A percentile compares a stretch with the other conserved stretches of the same genome.
These are phyloP conservation scores for Anadara kagoshimensis DNA, from an alignment of 1,140 invertebrate genomes.

Conservation along the genomic window DNA sequence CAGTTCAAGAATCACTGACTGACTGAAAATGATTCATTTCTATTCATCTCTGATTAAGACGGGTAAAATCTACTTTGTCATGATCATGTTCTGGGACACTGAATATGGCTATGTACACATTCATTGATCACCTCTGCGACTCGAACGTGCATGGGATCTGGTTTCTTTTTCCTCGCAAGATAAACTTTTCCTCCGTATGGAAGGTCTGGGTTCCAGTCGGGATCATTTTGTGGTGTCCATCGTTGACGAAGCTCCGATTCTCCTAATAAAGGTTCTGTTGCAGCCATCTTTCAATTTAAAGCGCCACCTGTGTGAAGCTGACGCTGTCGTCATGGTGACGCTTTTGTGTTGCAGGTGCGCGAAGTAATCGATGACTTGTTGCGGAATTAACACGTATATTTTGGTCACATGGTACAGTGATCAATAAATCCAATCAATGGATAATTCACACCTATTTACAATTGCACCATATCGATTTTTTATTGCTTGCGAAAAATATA, in stretches of 20 bases:
- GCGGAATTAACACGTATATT: too few species aligned
- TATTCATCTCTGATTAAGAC: too few species aligned
- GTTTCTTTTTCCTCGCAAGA: slow-evolving; percentile 74
- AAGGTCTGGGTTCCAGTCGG: slow-evolving; percentile 71
- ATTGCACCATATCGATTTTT: too few species aligned
- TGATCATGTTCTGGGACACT: background rate
- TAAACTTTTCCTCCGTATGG: slow-evolving; percentile 76
- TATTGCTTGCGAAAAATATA: too few species aligned
- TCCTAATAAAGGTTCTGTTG: slow-evolving; percentile 25
- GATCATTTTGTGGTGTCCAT: slow-evolving; percentile 34
- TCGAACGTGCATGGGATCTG: slow-evolving; percentile 68
- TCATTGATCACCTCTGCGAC: slow-evolving; percentile 64
- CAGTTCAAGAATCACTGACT: too few species aligned
- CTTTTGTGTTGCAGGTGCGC: background rate
- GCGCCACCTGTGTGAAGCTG: slow-evolving; percentile 17
- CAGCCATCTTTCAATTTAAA: slow-evolving; percentile 38
- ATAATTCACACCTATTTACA: too few species aligned
- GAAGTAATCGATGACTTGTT: background rate
- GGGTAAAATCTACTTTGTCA: background rate
- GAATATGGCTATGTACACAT: background rate
- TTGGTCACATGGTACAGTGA: too few species aligned
- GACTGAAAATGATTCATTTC: too few species aligned
- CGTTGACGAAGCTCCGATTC: slow-evolving; percentile 44
- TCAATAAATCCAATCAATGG: too few species aligned
- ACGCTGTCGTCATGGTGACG: slow-evolving; percentile 3